Evolutionary conservation across 2,113 vertebrate genomes (phyloP), one percentile per base, ranked within the genome.

Genomic region (Dendrocopos noguchii): DNA sequence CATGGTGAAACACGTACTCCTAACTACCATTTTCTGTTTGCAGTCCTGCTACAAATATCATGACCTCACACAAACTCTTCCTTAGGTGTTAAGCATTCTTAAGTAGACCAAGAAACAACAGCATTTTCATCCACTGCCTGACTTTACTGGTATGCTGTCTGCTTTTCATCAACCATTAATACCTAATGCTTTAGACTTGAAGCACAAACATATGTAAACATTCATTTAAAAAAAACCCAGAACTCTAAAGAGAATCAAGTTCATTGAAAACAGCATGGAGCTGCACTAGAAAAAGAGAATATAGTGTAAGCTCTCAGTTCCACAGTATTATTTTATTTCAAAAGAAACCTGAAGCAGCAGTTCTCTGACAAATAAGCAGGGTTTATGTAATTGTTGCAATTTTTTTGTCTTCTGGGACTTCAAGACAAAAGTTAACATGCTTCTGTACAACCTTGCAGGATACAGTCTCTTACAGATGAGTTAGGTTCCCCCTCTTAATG

Each of bases 161-260:
- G 87, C 27, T 85, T 80, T 87, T 64, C 57, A 68, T 91, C 89
- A 85, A 5, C 28, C 7, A n/a, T 57, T 87, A 89, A 71, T 91
- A 80, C 42, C 31, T 50, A 25, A 79, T 31, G 25, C 64, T 87
- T 89, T 82, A 59, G 55, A 96, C 63, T 17, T 66, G 18, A 92
- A 87, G 74, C 24, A 88, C 94, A 90, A 87, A 80, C n/a, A 50
- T 44, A 22, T 39, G 91, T 57, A 93, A 88, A 91, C 25, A 55
- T 42, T 83, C 18, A 7, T 28, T 12, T 39, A 10, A 25, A 50
- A 67, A n/a, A 59, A 72, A 68, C 15, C 53, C 27, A 47, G 75
- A 70, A 33, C 1, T 8, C 39, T 29, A 70, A 75, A 10, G 28
- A 68, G 15, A 78, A 57, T 36, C 66, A 46, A 90, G 36, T n/a